Evolutionary conservation across 2,888 invertebrate species (phyloP), one percentile per base, ranked within the genome.

Genomic region (Diarsia mendica): DNA sequence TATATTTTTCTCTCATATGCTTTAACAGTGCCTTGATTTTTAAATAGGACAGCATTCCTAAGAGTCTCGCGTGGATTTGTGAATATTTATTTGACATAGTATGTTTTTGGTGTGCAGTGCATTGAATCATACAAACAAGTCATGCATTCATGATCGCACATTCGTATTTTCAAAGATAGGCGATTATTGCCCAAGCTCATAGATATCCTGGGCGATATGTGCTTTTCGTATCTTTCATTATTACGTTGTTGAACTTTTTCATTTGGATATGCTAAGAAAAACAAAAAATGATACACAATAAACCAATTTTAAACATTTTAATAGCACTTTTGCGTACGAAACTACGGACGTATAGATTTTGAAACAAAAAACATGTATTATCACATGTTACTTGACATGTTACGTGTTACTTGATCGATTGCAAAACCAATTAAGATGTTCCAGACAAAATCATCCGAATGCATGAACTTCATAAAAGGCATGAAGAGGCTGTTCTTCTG

Each of bases 401-500:
- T n/a, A n/a, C n/a, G n/a, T n/a, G n/a, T n/a, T n/a, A n/a, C 55
- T 77, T 79, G 49, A 78, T 79, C 46, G 46, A 78, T n/a, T 78
- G 72, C 72, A 65, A 65, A 46, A 78, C 65, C 15, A 51, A 74
- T 67, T 64, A 55, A 74, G 63, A 79, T 72, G 70, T 92, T 92
- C n/a, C 90, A 97, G 97, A 87, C 92, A 2, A 95, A 94, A 82
- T 92, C 95, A 1, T 88, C 95, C 9, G 94, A 96, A 90, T 95
- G 95, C 76, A 85, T 95, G 13, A 91, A 95, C 75, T 96, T 97
- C 85, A 94, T 97, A 48, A 95, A 93, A 77, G 94, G 94, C 23
- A 92, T 97, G 90, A 94, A 92, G 75, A 90, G 94, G n/a, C 93
- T 96, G 67, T 94, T 97, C 89, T 96, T 96, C 83, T 96, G 96